phyloP scores from a whole-genome alignment of 35 echinoderm and acorn worm genomes.

The Ophiothrix spiculata region DNA sequence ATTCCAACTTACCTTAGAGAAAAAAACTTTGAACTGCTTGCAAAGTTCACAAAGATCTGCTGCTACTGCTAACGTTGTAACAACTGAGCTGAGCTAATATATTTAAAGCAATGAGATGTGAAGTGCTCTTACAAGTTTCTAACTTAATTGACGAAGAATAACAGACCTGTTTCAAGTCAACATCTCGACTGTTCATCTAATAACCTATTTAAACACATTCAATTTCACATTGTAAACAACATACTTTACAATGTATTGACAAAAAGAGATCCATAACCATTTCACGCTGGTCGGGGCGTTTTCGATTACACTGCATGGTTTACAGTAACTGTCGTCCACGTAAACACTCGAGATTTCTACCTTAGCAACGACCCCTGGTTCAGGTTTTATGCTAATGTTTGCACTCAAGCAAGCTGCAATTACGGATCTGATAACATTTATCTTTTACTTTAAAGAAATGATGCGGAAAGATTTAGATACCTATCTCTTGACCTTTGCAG shows the following conservation, averaged over 20 bases:
- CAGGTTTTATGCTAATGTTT: too few species aligned
- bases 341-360: neutral
- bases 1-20: neutral
- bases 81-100: too few species aligned
- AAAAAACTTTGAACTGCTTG: neutral
- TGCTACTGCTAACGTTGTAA: too few species aligned
- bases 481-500: too few species aligned
- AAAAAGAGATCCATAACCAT: neutral
- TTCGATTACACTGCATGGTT: neutral
- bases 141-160: neutral
- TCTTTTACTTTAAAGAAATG: too few species aligned
- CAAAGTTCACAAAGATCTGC: neutral
- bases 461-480: too few species aligned
- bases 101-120: neutral
- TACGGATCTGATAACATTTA: too few species aligned
- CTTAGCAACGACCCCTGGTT: slow-evolving; percentile 48
- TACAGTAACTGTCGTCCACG: neutral
- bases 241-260: neutral
- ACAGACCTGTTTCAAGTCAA: neutral
- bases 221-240: neutral
- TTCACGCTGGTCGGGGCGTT: neutral
- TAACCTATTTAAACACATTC: neutral
- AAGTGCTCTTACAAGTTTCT: neutral
- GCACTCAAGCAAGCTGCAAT: too few species aligned
- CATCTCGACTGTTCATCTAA: neutral